Base-by-base conservation (phyloP, 2,797 vertebrate genomes). In the Myotis findleyi region DNA sequence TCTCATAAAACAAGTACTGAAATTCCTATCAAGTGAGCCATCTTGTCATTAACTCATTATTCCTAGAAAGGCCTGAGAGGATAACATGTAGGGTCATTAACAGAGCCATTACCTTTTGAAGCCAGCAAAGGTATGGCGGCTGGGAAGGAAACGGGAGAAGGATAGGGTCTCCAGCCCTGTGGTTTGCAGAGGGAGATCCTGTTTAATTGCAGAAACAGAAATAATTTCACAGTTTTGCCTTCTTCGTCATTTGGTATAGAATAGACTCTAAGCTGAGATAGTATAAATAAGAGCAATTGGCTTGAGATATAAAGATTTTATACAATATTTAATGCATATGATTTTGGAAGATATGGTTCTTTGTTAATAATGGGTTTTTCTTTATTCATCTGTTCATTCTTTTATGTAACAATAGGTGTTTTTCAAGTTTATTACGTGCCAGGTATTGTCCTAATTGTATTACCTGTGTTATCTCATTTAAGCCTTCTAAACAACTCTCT, bases 101-200 rank as follows among this genome's bases (percentile, higher is more conserved):
- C 10, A 80, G 69, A 97, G 30, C 13, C 79, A 81, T 96, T 93
- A 92, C 93, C 41, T 51, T 96, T 94, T 97, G 91, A 91, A 95
- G 53, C 33, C 91, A 93, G 87, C 5, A 95, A 79, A 96, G 13
- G 1, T 80, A 38, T 23, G 30, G 41, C 8, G 10, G 47, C 36
- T 92, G 7, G 30, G 44, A 17, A 89, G 41, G 57, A 16, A 69
- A 33, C 21, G n/a, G 47, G 59, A 38, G 14, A 86, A 49, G 30
- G n/a, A 82, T 59, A 95, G 62, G 73, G n/a, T 96, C 47, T 80
- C 14, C 80, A 77, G 11, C 38, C 8, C n/a, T 80, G 20, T 95
- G 18, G 6, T 87, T 88, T 95, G 23, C 30, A 83, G 51, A 84
- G 21, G 38, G 83, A 92, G 64, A 89, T n/a, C 10, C 10, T 87